Percentiles rank a stretch among this genome's conserved stretches.
These are phyloP conservation scores for Peromyscus polionotus DNA, from an alignment of 2,113 vertebrate species.

Conservation along the genomic window DNA sequence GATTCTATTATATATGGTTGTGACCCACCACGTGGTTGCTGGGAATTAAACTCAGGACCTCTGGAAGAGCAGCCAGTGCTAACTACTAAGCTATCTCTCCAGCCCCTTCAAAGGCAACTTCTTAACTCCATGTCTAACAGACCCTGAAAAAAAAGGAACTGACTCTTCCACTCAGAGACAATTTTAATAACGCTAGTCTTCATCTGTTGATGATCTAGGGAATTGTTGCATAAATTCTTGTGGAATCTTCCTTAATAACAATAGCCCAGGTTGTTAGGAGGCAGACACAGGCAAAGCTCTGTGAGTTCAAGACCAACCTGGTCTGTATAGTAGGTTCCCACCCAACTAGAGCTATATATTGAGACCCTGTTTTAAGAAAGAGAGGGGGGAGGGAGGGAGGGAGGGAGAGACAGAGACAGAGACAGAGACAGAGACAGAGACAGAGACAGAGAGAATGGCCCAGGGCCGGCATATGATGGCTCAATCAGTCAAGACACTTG, in stretches of 20 bases:
- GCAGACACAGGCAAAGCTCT: not conserved
- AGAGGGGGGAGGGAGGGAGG: not conserved
- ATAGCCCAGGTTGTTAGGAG: not conserved
- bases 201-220: not conserved
- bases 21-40: not conserved
- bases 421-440: not conserved
- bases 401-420: not conserved
- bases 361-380: not conserved
- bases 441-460: not conserved
- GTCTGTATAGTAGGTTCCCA: not conserved
- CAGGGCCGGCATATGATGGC: not conserved
- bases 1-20: not conserved
- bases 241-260: not conserved
- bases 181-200: not conserved
- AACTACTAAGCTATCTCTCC: not conserved
- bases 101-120: not conserved
- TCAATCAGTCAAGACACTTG: not conserved
- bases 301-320: not conserved
- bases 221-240: not conserved
- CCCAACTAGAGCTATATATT: not conserved
- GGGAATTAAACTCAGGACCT: not conserved
- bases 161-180: not conserved
- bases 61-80: not conserved
- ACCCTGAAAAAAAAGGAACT: not conserved
- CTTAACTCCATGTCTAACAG: not conserved